These are phyloP conservation scores for Macrophya alboannulata DNA, from an alignment of 2,888 invertebrate genomes.

Conservation along the genomic window DNA sequence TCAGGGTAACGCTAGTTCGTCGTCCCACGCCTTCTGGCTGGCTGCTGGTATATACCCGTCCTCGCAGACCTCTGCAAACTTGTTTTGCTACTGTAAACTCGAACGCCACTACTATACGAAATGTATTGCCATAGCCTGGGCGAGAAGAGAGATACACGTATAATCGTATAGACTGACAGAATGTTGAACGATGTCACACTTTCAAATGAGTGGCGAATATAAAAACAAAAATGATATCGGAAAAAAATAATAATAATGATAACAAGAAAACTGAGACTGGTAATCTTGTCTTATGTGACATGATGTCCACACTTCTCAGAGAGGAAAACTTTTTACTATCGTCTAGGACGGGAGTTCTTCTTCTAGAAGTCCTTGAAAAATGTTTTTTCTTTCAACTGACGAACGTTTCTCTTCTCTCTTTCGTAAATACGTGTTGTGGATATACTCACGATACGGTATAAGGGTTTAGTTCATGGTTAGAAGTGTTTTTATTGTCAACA, in stretches of 20 bases:
- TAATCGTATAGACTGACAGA: slow-evolving; percentile 20
- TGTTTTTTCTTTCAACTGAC: slow-evolving; percentile 9
- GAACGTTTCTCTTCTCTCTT: not conserved
- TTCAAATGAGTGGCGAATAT: not conserved
- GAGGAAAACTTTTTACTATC: not conserved
- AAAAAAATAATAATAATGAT: not conserved
- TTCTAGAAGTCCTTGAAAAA: not conserved
- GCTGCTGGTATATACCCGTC: not conserved
- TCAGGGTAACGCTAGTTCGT: not conserved
- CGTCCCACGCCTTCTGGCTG: not conserved
- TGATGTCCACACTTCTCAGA: not conserved
- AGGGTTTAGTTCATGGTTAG: not conserved
- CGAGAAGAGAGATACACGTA: not conserved
- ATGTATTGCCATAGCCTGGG: not conserved
- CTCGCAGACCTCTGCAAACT: slow-evolving; percentile 1
- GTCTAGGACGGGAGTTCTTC: not conserved
- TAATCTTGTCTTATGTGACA: not conserved
- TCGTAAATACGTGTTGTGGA: slow-evolving; percentile 7
- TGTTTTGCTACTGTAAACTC: slow-evolving; percentile 8
- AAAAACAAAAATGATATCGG: not conserved
- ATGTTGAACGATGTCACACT: not conserved
- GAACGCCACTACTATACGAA: not conserved
- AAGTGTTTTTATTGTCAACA: slow-evolving; percentile 24
- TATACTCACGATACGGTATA: not conserved
- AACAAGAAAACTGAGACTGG: not conserved